Evolutionary conservation across 2,888 invertebrate genomes (phyloP).

Genomic region (Tortrix viridana): DNA sequence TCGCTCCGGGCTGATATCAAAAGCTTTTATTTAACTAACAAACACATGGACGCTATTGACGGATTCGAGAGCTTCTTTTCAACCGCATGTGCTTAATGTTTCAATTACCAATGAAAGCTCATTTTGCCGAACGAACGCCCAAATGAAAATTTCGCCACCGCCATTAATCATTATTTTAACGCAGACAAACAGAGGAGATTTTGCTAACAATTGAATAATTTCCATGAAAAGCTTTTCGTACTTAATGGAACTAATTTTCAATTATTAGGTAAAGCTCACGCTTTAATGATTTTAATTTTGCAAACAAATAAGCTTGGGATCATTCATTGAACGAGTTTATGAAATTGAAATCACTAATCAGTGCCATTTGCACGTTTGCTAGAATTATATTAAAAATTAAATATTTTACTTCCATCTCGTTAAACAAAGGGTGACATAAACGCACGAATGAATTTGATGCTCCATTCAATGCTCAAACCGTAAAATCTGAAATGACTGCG

Average conservation of each 20-base stretch:
- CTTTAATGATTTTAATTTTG: constrained; percentile 8
- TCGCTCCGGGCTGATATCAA: not conserved
- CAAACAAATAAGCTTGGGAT: constrained; percentile 2
- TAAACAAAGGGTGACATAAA: constrained; percentile 26
- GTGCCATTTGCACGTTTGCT: not conserved
- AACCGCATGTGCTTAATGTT: constrained; percentile 10
- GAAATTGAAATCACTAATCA: not conserved
- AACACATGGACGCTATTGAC: not conserved
- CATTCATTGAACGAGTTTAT: not conserved
- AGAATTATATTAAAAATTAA: not conserved
- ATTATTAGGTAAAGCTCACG: constrained; percentile 1
- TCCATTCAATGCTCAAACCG: constrained; percentile 28
- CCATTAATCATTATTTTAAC: constrained; percentile 52
- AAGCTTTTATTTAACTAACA: constrained; percentile 2
- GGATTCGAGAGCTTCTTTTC: constrained; percentile 13
- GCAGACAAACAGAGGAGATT: constrained; percentile 44
- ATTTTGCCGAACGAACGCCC: constrained; percentile 39
- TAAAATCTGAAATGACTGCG: constrained; percentile 34
- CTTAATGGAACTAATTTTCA: constrained; percentile 26
- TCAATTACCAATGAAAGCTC: constrained; percentile 39
- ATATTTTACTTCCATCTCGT: not conserved
- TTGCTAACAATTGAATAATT: constrained; percentile 14
- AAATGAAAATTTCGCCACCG: constrained; percentile 47
- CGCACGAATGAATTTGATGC: constrained; percentile 30
- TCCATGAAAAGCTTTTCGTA: constrained; percentile 25